Conservation (phyloP, 2,113 vertebrate genomes). For the Agelaius tricolor region DNA sequence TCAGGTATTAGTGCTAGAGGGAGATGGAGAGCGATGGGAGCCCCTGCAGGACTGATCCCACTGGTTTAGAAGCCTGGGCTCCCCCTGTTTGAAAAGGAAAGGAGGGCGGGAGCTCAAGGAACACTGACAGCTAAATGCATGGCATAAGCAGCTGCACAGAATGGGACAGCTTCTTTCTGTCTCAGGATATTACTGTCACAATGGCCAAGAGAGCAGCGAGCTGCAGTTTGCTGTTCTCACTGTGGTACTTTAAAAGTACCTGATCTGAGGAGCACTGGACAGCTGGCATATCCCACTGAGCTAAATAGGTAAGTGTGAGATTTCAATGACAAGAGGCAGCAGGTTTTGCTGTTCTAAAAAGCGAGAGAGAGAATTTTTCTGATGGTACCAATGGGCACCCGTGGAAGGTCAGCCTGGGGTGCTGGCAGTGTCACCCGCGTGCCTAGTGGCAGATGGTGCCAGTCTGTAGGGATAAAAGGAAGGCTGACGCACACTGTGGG, state of each 20-base stretch:
- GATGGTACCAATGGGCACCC: background rate
- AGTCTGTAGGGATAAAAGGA: background rate
- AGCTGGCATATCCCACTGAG: slow-evolving; percentile 8
- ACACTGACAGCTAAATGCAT: background rate
- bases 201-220: background rate
- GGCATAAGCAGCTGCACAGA: background rate
- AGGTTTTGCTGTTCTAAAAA: background rate
- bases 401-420: background rate
- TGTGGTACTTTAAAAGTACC: background rate
- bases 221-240: background rate
- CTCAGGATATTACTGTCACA: slow-evolving; percentile 1
- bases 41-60: background rate
- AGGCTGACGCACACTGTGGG: background rate
- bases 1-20: background rate
- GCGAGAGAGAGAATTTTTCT: background rate
- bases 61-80: background rate
- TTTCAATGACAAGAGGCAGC: slow-evolving; percentile 27
- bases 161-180: background rate
- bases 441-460: slow-evolving; percentile 4
- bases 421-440: background rate
- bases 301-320: slow-evolving; percentile 28
- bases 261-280: background rate
- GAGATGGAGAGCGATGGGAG: background rate
- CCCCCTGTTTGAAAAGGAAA: background rate
- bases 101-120: background rate